phyloP scores from a whole-genome alignment of 2,888 invertebrate genomes.

The Hololepta plana region DNA sequence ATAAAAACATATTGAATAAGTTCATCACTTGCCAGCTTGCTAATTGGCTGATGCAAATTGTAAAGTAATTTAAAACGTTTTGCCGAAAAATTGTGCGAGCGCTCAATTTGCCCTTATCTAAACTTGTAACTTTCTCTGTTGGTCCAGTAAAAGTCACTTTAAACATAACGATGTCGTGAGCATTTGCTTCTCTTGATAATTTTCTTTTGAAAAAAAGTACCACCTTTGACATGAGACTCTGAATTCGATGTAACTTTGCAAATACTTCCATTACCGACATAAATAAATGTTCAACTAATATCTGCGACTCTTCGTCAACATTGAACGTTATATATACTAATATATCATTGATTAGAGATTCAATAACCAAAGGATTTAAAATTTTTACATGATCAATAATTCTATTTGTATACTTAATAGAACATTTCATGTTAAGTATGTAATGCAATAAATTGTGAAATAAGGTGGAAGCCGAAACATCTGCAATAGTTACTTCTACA shows the following conservation, averaged over 20 bases:
- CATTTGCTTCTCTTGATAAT: background rate
- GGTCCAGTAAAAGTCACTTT: background rate
- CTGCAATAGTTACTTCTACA: constrained; percentile 13
- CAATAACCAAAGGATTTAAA: constrained; percentile 21
- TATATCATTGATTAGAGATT: constrained; percentile 15
- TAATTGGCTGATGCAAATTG: constrained; percentile 16
- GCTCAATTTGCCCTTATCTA: constrained; percentile 8
- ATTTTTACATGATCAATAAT: constrained; percentile 16
- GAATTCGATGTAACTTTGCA: constrained; percentile 20
- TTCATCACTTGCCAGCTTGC: constrained; percentile 22
- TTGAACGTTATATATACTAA: constrained; percentile 16
- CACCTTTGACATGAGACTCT: constrained; percentile 21
- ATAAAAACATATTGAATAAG: constrained; percentile 20
- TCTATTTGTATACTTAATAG: constrained; percentile 14
- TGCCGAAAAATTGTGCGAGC: constrained; percentile 17
- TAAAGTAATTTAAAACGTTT: constrained; percentile 17
- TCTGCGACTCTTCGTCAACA: constrained; percentile 11
- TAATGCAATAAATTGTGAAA: constrained; percentile 16
- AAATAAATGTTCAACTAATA: constrained; percentile 16
- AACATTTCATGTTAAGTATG: constrained; percentile 13
- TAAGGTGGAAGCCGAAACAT: constrained; percentile 13
- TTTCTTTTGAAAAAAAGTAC: constrained; percentile 11
- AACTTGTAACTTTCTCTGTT: constrained; percentile 1
- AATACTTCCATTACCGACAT: constrained; percentile 20
- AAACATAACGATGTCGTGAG: background rate